Conservation (phyloP, 2,113 vertebrate genomes). For the Trochalopteron elliotii region DNA sequence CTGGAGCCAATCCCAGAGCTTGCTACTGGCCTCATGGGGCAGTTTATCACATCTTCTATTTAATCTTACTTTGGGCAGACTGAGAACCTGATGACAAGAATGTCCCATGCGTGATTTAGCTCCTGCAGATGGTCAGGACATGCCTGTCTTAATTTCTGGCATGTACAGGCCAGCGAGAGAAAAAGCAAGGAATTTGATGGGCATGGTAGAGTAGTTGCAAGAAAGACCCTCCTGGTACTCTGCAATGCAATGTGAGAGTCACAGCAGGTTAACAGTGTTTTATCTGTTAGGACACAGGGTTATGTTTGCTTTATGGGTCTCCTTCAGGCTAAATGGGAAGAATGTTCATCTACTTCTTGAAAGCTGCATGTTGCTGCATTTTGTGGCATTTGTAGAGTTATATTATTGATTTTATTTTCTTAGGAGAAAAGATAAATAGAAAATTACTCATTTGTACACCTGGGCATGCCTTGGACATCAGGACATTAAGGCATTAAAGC, state of each 20-base stretch:
- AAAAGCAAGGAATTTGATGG: not conserved
- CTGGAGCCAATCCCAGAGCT: not conserved
- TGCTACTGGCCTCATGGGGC: not conserved
- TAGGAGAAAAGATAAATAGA: not conserved
- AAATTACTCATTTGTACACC: not conserved
- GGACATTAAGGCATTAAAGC: not conserved
- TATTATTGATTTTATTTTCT: not conserved
- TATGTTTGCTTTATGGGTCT: not conserved
- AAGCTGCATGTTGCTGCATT: not conserved
- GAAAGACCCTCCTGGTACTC: not conserved
- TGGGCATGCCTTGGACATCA: not conserved
- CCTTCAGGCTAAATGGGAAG: fast-evolving
- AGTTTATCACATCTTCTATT: not conserved
- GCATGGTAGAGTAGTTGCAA: not conserved
- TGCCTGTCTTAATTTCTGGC: not conserved
- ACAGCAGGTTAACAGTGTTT: not conserved
- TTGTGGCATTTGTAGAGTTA: not conserved
- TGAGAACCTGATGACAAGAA: not conserved
- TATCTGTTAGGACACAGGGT: not conserved
- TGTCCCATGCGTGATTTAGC: not conserved
- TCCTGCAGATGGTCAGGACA: not conserved
- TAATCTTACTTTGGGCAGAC: not conserved
- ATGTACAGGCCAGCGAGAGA: not conserved
- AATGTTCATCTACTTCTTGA: not conserved
- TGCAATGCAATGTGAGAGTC: not conserved